Base-by-base conservation (phyloP, 2,797 vertebrate species). In the Xyrichtys novacula region DNA sequence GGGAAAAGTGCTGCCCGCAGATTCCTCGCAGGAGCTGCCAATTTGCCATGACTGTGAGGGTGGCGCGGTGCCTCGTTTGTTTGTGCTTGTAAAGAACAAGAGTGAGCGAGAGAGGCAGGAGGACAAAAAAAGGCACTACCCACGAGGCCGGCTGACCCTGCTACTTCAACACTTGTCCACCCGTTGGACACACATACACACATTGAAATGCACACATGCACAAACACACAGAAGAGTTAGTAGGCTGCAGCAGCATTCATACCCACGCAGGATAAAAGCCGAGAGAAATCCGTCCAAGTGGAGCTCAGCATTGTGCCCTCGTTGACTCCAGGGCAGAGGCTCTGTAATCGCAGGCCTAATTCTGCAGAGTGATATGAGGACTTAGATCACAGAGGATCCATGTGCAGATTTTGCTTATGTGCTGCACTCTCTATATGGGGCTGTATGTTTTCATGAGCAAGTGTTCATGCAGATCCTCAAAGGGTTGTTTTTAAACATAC, bases 291-390 rank as follows among this genome's bases (percentile, higher is more conserved):
- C 54, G 70, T 71, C 70, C 72, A 58, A 81, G 78, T 80, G 63
- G 60, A 65, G 72, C 71, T 80, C 66, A 74, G 52, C 58, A 69
- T 61, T 81, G 83, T 65, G 77, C 77, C 80, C 74, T 69, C 57
- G 16, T 9, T 77, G 81, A 84, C 88, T 83, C 69, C 67, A 15
- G 81, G 86, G 69, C 74, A 71, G 65, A 75, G 74, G 78, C 75
- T 56, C 62, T 69, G 66, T 62, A 43, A 59, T 55, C 61, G 76
- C 71, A 59, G 67, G 79, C 76, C 85, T 88, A 90, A 91, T 91
- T 92, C 88, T 88, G 82, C 78, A 32, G 74, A 79, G 86, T 87
- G 81, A 90, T 80, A 76, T 59, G 64, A 90, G 68, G 75, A 77
- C 71, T 61, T 60, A 23, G 53, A 15, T 76, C 68, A 64, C 57